These are phyloP conservation scores for Aphodius sticticus DNA, from an alignment of 2,888 invertebrate species.

Conservation along the genomic window DNA sequence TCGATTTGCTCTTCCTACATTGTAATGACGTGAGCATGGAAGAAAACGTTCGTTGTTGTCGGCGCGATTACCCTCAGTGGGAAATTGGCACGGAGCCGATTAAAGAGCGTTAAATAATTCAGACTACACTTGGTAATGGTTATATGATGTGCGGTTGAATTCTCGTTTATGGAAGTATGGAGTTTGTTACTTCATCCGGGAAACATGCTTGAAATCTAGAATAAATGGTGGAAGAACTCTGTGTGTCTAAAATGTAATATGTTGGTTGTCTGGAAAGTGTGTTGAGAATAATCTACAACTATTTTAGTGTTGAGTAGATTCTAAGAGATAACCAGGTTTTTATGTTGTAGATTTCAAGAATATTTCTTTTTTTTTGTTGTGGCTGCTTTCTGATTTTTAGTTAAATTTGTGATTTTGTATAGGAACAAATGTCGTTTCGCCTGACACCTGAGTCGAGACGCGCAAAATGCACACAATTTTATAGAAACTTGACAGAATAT, in stretches of 20 bases:
- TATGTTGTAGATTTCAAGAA: too few species aligned
- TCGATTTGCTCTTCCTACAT: conserved; percentile 11
- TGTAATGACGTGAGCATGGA: neutral
- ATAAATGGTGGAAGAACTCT: neutral
- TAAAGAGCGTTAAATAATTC: neutral
- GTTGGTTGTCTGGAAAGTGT: neutral
- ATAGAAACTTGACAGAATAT: too few species aligned
- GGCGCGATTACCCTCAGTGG: neutral
- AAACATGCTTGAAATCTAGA: neutral
- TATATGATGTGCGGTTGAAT: neutral
- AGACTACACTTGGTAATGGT: neutral
- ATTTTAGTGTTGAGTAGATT: too few species aligned
- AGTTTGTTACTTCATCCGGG: neutral
- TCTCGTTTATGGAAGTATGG: neutral
- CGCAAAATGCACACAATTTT: too few species aligned
- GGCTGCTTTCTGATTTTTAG: too few species aligned
- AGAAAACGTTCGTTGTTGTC: neutral
- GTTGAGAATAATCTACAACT: too few species aligned
- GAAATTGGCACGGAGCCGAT: neutral
- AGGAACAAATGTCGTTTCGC: too few species aligned
- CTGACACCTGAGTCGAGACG: too few species aligned
- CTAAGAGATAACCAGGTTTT: too few species aligned
- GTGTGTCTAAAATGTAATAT: neutral
- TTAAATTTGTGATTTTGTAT: too few species aligned
- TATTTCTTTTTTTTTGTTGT: too few species aligned